Evolutionary conservation across 2,888 invertebrate species (phyloP), one percentile per base, ranked within the genome.

Genomic region (Chirona hameri): DNA sequence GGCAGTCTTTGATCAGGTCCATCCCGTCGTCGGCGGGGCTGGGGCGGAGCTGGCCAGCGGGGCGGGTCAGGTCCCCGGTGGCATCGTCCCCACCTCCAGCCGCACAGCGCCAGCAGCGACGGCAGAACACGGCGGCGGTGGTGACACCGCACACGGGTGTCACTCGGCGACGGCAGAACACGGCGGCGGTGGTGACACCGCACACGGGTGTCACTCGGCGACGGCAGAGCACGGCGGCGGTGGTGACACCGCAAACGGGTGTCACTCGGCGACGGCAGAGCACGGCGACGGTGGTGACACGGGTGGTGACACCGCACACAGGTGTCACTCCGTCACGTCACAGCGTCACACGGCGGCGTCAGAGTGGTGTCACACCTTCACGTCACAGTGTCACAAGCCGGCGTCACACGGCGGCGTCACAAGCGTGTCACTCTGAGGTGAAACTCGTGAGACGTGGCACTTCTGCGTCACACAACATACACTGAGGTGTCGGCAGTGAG

Each of bases 1-100:
- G 10, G 46, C 76, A 76, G 76, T 76, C 76, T 24, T 76, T 76
- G 31, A 76, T 21, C 39, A 76, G 76, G 21, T 76, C 76, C 76
- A 76, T 76, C 10, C 18, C 65, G 48, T 18, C 52, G 52, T 52
- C 65, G 65, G 65, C n/a, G 24, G 7, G 57, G 24, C 57, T 57
- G n/a, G 27, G n/a, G 12, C 10, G 5, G n/a, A n/a, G 65, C n/a
- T n/a, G 65, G 65, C 65, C 52, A 12, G 12, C 52, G 52, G 15
- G 15, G 15, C 18, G 52, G 52, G 7, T 52, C 52, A 52, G 52
- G n/a, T 27, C 27, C 10, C 24, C 65, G 27, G n/a, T n/a, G 27
- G 65, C 65, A 65, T 65, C 27, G 1, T 27, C 65, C n/a, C n/a
- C 10, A 27, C 18, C 52, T 52, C 52, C 65, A 57, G 21, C 24